Evolutionary conservation across 2,888 invertebrate species (phyloP), one percentile per base, ranked within the genome.

Genomic region (Terebella lapidaria): DNA sequence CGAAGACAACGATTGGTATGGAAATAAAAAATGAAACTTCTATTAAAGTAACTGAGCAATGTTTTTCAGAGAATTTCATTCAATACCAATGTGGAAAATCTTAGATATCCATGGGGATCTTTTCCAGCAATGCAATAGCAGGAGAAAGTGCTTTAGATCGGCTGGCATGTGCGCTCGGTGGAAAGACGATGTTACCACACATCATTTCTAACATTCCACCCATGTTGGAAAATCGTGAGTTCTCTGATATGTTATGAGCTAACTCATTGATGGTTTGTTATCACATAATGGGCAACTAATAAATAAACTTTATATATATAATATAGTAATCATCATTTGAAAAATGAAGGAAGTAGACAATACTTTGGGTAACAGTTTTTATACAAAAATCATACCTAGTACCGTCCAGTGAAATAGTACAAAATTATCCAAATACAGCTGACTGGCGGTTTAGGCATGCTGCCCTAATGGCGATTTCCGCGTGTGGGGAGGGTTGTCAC

Each of bases 401-500:
- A n/a, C n/a, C n/a, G n/a, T n/a, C n/a, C n/a, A n/a, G n/a, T n/a
- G n/a, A n/a, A n/a, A n/a, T n/a, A n/a, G n/a, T n/a, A n/a, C n/a
- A n/a, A n/a, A 35, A 15, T 35, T 35, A 15, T 35, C n/a, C 42
- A 35, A 15, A 35, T 15, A 27, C 35, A 60, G 59, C 30, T 28
- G 57, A 62, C 68, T 85, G 84, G 84, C 74, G 80, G 58, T 78
- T 80, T 70, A 83, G 88, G n/a, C 93, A 97, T 82, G 97, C 97
- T 47, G 99, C 94, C 1, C 85, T 99, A 42, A 99, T 99, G 96
- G 97, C 97, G 0, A 89, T 99, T 53, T 97, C 96, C 3, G 94
- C 96, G 0, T 91, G 95, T 62, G 97, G 97, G 2, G 99, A 99
- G 84, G 99, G 99, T 25, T 99, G 97, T 78, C 94, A 94, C 78